Base-by-base conservation (phyloP, 2,797 vertebrate genomes). In the Acridotheres tristis region DNA sequence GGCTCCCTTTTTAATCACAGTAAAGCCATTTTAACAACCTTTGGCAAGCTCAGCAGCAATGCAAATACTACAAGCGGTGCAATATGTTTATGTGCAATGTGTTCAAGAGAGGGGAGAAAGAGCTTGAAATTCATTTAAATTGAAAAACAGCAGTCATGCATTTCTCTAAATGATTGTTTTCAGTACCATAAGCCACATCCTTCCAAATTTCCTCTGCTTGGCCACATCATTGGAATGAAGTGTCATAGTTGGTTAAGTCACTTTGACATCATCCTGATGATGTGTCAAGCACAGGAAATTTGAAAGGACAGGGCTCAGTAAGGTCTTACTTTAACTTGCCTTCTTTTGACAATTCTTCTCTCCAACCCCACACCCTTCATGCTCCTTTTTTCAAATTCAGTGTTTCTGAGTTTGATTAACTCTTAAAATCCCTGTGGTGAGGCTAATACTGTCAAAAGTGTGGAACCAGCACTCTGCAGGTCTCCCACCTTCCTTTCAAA, bases 171-270 rank as follows among this genome's bases (percentile, higher is more conserved):
- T 6, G 55, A 85, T 96, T 73, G 62, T 95, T 96, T 96, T 94
- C 87, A 95, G 88, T 71, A 89, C 89, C 68, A 32, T 58, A 34
- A 85, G 92, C 93, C 91, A 87, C 85, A 94, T 92, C 80, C 96
- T 89, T 95, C 82, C 75, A 94, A 91, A 94, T 92, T 96, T 89
- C 82, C 77, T 94, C 79, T 95, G 90, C 79, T 85, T 71, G 93
- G 94, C 96, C 58, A 73, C 83, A 85, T 94, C 79, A 69, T 53
- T 93, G 89, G 91, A 97, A 97, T 93, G 95, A 97, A 95, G 94
- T 96, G 94, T 96, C 94, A 88, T 78, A 88, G 78, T 73, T 29
- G 48, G 72, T 82, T 82, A 94, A 89, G 81, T 93, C 74, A 85
- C 86, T 92, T 55, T 73, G 90, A 90, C 94, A 80, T 93, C 66